Percentiles rank a stretch among this genome's conserved stretches.
Conservation (phyloP, 2,888 invertebrate genomes). For the Microctonus brassicae region DNA sequence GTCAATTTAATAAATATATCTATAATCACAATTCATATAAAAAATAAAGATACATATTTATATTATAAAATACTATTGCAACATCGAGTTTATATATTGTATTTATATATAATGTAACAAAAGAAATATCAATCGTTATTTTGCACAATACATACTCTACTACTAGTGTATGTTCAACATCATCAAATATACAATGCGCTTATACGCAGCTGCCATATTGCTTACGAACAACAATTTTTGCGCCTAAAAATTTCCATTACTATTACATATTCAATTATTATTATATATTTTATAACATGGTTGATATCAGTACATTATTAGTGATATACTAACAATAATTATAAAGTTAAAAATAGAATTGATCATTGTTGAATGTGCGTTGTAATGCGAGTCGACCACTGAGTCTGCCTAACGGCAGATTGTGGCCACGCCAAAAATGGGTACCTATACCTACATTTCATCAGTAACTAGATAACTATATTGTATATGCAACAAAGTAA, state of each 20-base stretch:
- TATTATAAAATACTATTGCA: not conserved
- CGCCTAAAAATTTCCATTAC: not conserved
- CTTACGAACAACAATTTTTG: constrained; percentile 2
- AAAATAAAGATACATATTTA: not conserved
- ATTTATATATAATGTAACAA: not conserved
- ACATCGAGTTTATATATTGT: not conserved
- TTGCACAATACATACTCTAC: too few species aligned
- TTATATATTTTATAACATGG: not conserved
- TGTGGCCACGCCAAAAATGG: constrained; percentile 36
- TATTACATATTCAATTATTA: not conserved
- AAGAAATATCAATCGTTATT: not conserved
- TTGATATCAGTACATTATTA: not conserved
- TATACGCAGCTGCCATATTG: constrained; percentile 35
- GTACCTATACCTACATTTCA: constrained; percentile 22
- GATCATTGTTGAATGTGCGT: constrained; percentile 2
- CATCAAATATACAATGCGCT: not conserved
- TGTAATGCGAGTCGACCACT: constrained; percentile 32
- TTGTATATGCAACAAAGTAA: constrained; percentile 10
- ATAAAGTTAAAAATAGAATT: not conserved
- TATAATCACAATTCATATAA: not conserved
- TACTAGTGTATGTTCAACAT: not conserved
- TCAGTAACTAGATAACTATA: constrained; percentile 26
- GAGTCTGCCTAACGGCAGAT: constrained; percentile 30
- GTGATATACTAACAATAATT: not conserved
- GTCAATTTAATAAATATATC: constrained; percentile 31